phyloP scores from a whole-genome alignment of 23 tunicate species.

The Phallusia fumigata region DNA sequence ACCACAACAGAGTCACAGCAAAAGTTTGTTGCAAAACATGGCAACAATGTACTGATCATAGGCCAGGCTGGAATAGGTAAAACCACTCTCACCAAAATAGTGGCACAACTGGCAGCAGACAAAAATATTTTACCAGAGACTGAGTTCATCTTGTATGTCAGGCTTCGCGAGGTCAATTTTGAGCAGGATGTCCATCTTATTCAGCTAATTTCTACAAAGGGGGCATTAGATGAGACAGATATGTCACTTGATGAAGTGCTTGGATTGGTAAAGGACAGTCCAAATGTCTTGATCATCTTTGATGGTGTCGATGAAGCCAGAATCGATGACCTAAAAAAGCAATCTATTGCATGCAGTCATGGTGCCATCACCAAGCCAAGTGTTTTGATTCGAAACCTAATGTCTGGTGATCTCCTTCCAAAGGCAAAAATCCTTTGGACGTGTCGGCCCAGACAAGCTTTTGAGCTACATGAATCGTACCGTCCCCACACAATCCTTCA shows the following conservation, averaged over 20 bases:
- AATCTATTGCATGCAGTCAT: not conserved
- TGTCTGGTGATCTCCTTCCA: constrained; percentile 14
- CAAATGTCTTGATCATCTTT: constrained; percentile 13
- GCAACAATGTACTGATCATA: constrained; percentile 7
- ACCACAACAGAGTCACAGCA: not conserved
- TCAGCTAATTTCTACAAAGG: not conserved
- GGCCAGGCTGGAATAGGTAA: constrained; percentile 27
- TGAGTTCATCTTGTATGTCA: not conserved
- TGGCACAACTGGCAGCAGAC: not conserved
- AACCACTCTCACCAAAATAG: constrained; percentile 15
- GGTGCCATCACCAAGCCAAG: not conserved
- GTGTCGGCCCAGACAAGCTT: constrained; percentile 23
- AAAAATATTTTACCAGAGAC: constrained; percentile 3
- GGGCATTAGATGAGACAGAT: not conserved
- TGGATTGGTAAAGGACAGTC: not conserved
- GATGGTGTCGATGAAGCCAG: constrained; percentile 23
- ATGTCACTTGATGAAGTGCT: not conserved
- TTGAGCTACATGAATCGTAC: not conserved
- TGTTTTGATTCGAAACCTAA: not conserved
- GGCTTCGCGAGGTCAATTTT: not conserved
- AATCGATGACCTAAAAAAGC: not conserved
- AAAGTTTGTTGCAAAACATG: not conserved
- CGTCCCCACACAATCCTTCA: not conserved
- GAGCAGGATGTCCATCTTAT: not conserved
- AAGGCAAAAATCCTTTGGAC: constrained; percentile 17